Conservation (phyloP, 2,888 invertebrate species). For the Anoplius nigerrimus region DNA sequence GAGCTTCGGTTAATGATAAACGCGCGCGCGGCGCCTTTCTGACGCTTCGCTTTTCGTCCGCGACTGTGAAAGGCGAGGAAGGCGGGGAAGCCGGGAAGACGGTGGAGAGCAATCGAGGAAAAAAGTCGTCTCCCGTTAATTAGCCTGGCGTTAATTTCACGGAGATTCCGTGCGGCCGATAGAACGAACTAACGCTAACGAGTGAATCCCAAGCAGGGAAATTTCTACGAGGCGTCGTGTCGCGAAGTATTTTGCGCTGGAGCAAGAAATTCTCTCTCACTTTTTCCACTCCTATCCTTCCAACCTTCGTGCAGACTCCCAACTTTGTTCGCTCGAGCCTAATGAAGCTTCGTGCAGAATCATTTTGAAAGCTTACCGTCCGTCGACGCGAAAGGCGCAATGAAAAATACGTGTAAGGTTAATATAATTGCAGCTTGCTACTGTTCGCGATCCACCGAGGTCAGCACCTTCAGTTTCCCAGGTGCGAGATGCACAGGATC, state of each 20-base stretch:
- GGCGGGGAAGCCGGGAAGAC: no score
- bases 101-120: neutral
- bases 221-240: conserved; percentile 12
- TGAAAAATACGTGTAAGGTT: no score
- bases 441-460: conserved; percentile 8
- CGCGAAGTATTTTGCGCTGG: neutral
- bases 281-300: neutral
- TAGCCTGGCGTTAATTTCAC: conserved; percentile 45
- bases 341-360: no score
- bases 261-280: conserved; percentile 8
- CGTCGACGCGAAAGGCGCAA: no score
- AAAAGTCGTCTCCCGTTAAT: conserved; percentile 44
- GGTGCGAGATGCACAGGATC: neutral
- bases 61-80: conserved; percentile 4
- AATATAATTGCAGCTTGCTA: no score
- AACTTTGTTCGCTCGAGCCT: neutral
- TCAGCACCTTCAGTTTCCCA: conserved; percentile 21
- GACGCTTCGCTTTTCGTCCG: conserved; percentile 24
- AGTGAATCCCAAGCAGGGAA: conserved; percentile 10
- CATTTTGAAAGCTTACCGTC: no score
- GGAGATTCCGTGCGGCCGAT: conserved; percentile 44
- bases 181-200: conserved; percentile 22
- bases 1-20: conserved; percentile 31
- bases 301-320: no score
- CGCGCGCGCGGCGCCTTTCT: conserved; percentile 16